phyloP scores from a whole-genome alignment of 35 echinoderm and acorn worm genomes.

The Lytechinus pictus region DNA sequence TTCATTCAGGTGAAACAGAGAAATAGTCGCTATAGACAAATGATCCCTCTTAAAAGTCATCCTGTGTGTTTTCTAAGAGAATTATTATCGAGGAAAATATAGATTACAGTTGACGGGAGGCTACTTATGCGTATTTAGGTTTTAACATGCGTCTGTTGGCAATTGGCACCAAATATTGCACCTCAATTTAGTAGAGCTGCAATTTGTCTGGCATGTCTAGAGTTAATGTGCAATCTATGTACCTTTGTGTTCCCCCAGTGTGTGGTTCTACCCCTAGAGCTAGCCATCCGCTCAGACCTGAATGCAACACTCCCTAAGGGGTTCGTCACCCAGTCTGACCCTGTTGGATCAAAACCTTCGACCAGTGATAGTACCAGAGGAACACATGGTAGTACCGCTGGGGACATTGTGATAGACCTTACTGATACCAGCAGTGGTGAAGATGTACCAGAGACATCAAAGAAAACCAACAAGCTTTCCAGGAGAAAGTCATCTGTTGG shows the following conservation, averaged over 20 bases:
- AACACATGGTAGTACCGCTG: background rate
- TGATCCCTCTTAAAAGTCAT: too few relatives aligned
- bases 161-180: too few relatives aligned
- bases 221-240: background rate
- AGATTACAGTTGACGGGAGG: too few relatives aligned
- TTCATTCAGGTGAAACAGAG: too few relatives aligned
- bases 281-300: constrained; percentile 57
- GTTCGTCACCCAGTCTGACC: background rate
- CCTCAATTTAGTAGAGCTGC: too few relatives aligned
- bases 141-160: too few relatives aligned
- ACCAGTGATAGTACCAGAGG: background rate
- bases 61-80: too few relatives aligned
- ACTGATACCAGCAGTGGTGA: constrained; percentile 73
- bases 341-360: background rate
- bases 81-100: too few relatives aligned
- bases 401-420: constrained; percentile 46
- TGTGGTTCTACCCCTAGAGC: constrained; percentile 60
- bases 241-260: constrained; percentile 27
- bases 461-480: constrained; percentile 38
- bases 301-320: background rate
- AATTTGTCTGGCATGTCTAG: too few relatives aligned
- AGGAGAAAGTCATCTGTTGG: constrained; percentile 30
- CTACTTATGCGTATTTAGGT: too few relatives aligned
- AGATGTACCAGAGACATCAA: constrained; percentile 61
- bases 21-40: too few relatives aligned